These are phyloP conservation scores for Leuciscus waleckii DNA, from an alignment of 2,797 vertebrate genomes.

Conservation along the genomic window DNA sequence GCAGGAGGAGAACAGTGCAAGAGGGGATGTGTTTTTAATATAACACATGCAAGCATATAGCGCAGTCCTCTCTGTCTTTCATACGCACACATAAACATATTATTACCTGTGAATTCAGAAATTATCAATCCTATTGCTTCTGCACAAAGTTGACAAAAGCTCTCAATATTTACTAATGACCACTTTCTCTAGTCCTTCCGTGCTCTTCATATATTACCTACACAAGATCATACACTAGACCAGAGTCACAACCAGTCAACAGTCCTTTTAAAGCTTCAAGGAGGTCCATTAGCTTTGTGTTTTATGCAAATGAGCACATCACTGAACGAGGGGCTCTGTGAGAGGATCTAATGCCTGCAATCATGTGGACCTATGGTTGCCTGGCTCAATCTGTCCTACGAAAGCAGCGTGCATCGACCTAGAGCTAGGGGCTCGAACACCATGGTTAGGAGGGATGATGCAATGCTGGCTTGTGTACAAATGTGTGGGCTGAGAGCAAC, in stretches of 20 bases:
- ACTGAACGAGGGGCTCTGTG: not conserved
- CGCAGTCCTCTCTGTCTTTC: not conserved
- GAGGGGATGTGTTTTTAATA: conserved; percentile 21
- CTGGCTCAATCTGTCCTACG: conserved; percentile 18
- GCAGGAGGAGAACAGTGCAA: conserved; percentile 7
- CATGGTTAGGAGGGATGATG: conserved; percentile 17
- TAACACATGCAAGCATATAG: not conserved
- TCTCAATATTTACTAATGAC: not conserved
- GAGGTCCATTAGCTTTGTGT: conserved; percentile 5
- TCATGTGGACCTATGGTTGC: conserved; percentile 16
- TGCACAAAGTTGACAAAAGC: not conserved
- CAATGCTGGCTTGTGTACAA: conserved; percentile 30
- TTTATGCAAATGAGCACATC: conserved; percentile 20
- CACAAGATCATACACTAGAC: conserved; percentile 12
- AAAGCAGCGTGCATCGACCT: not conserved
- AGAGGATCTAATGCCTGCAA: conserved; percentile 19
- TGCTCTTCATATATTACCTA: not conserved
- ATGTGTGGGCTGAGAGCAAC: conserved; percentile 30
- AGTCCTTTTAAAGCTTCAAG: not conserved
- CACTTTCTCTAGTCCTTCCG: not conserved
- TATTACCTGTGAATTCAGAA: not conserved
- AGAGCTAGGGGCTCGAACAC: not conserved
- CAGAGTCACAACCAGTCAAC: conserved; percentile 26
- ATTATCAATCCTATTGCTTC: not conserved
- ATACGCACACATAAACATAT: not conserved